phyloP scores from a whole-genome alignment of 2,888 invertebrate genomes.

The Dorcus hopei region DNA sequence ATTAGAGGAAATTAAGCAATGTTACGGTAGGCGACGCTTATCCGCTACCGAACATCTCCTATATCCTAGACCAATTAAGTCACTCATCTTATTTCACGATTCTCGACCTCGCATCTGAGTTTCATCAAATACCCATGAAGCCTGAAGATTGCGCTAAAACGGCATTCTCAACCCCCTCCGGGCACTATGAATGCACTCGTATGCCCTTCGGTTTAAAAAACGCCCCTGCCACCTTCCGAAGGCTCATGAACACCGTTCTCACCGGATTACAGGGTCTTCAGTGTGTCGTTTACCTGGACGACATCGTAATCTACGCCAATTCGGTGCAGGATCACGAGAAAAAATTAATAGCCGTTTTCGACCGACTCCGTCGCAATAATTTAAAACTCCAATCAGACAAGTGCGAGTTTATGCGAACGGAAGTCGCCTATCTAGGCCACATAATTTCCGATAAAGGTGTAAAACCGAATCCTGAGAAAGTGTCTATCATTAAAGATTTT shows the following conservation, averaged over 20 bases:
- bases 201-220: no score
- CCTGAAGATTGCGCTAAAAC: no score
- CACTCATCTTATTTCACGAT: slow-evolving; percentile 23
- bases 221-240: no score
- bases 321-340: no score
- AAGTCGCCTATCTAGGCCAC: slow-evolving; percentile 31
- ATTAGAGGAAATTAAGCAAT: slow-evolving; percentile 19
- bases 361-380: slow-evolving; percentile 25
- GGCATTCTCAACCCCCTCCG: no score
- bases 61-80: slow-evolving; percentile 25
- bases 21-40: slow-evolving; percentile 22
- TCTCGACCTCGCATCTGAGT: slow-evolving; percentile 25
- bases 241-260: no score
- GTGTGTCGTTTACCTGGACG: no score
- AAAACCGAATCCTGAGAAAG: slow-evolving; percentile 25
- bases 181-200: no score
- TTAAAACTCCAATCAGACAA: slow-evolving; percentile 30
- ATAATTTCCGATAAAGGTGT: slow-evolving; percentile 31
- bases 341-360: slow-evolving; percentile 33
- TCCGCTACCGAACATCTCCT: slow-evolving; percentile 24
- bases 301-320: no score
- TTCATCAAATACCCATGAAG: slow-evolving; percentile 29
- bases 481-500: slow-evolving; percentile 26
- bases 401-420: slow-evolving; percentile 28
- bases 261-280: no score